Evolutionary conservation across 2,888 invertebrate species (phyloP).

Genomic region (Odontomyia ornata): DNA sequence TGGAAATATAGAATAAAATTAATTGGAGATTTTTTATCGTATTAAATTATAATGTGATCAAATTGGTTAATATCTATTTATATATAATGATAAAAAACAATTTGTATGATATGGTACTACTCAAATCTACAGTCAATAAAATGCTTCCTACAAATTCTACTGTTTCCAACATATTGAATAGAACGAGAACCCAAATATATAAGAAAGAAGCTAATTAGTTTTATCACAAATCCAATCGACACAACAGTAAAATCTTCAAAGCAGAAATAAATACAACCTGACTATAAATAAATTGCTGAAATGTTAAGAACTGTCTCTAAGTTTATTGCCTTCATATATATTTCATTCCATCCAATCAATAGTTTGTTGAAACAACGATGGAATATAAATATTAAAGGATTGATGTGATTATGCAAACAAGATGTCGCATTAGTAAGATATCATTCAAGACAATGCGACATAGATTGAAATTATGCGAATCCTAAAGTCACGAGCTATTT

Average conservation of each 20-base stretch:
- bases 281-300: neutral
- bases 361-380: neutral
- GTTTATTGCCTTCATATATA: constrained; percentile 10
- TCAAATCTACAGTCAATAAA: too few relatives aligned
- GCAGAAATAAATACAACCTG: neutral
- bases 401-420: neutral
- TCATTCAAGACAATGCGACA: neutral
- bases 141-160: too few relatives aligned
- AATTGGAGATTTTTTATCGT: neutral
- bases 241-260: too few relatives aligned
- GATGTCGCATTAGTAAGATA: neutral
- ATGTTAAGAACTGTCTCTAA: neutral
- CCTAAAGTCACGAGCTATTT: neutral
- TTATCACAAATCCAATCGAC: too few relatives aligned
- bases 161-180: too few relatives aligned
- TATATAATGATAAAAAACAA: too few relatives aligned
- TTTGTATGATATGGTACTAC: too few relatives aligned
- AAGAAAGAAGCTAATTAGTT: too few relatives aligned
- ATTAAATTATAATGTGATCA: too few relatives aligned
- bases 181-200: too few relatives aligned
- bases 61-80: too few relatives aligned
- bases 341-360: neutral
- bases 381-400: neutral
- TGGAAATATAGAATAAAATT: constrained; percentile 62
- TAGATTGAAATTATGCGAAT: neutral